Evolutionary conservation across 1,140 invertebrate species (phyloP).

Genomic region (Eubasilissa regina): DNA sequence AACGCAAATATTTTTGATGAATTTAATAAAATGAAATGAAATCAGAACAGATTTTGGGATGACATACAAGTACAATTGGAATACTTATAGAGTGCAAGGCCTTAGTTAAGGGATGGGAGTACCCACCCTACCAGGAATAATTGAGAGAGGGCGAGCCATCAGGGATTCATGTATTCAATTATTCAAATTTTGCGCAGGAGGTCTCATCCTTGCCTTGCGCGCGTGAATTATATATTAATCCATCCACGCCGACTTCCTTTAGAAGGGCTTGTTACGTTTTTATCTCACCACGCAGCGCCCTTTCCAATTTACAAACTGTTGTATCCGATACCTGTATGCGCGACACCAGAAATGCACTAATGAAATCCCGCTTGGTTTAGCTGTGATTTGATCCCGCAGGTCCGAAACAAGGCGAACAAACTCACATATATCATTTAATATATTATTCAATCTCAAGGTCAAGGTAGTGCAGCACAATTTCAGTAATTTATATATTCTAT

Average conservation of each 20-base stretch:
- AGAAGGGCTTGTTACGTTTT: conserved; percentile 20
- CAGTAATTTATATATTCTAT: no score
- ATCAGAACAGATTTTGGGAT: no score
- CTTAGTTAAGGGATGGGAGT: background rate
- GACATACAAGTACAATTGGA: conserved; percentile 18
- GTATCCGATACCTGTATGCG: background rate
- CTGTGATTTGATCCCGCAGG: no score
- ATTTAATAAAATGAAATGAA: no score
- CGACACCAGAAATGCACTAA: no score
- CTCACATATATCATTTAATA: no score
- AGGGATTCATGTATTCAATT: conserved; percentile 59
- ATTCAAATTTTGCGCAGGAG: conserved; percentile 59
- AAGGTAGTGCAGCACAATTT: no score
- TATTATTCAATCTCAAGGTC: no score
- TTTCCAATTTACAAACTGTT: background rate
- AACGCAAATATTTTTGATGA: no score
- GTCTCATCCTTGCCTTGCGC: conserved; percentile 56
- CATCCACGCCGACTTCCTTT: conserved; percentile 36
- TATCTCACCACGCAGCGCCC: background rate
- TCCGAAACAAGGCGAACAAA: no score
- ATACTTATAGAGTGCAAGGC: conserved; percentile 22
- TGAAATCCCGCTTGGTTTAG: no score
- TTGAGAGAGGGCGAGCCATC: conserved; percentile 49
- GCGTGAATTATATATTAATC: conserved; percentile 57
- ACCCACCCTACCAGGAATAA: conserved; percentile 22